These are phyloP conservation scores for Nematolebias whitei DNA, from an alignment of 2,113 vertebrate genomes.

Conservation along the genomic window DNA sequence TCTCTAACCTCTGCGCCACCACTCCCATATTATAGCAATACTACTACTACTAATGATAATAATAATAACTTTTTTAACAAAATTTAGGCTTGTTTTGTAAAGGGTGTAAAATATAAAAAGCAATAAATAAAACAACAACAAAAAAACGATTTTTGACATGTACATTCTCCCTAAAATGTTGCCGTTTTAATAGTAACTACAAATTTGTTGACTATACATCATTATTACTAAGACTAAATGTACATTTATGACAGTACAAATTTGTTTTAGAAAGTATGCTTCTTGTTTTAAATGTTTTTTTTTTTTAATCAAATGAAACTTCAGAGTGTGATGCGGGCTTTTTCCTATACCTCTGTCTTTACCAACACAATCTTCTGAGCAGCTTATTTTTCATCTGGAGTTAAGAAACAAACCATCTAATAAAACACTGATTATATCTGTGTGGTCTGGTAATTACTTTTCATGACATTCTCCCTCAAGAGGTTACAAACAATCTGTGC, in stretches of 20 bases:
- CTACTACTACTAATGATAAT: too few species aligned
- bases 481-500: constrained; percentile 34
- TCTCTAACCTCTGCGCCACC: too few species aligned
- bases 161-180: not conserved
- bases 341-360: not conserved
- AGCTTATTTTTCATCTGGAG: not conserved
- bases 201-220: not conserved
- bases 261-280: not conserved
- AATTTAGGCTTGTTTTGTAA: too few species aligned
- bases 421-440: constrained; percentile 48
- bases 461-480: constrained; percentile 44
- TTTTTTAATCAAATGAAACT: not conserved
- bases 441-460: constrained; percentile 57
- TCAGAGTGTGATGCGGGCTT: constrained; percentile 1
- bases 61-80: too few species aligned
- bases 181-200: not conserved
- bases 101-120: too few species aligned
- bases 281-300: not conserved
- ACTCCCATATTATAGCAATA: too few species aligned
- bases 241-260: not conserved
- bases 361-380: not conserved
- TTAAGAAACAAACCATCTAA: constrained; percentile 33
- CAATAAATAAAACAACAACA: too few species aligned
- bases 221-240: not conserved
- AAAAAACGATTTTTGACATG: too few species aligned